A percentile compares a stretch with the other conserved stretches of the same genome.
Evolutionary conservation across 2,113 vertebrate genomes (phyloP).

Genomic region (Rafetus swinhoei): DNA sequence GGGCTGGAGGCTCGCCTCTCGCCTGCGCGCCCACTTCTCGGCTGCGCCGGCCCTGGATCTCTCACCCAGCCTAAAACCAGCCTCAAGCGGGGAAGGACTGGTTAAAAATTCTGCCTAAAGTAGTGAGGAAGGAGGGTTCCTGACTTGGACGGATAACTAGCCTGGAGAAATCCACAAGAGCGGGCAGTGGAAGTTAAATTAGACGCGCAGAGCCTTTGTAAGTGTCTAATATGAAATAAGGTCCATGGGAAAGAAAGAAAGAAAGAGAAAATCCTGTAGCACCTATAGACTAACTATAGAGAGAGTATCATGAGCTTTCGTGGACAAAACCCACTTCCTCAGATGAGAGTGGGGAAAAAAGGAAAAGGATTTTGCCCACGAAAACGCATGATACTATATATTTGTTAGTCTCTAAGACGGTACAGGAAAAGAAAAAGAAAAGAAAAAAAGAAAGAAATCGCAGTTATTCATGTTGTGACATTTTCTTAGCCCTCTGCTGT

Average conservation of each 20-base stretch:
- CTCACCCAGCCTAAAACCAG: background rate
- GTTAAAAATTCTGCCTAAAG: background rate
- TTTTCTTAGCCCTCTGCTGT: background rate
- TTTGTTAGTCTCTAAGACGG: too few relatives aligned
- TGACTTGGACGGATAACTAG: too few relatives aligned
- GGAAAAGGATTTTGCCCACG: too few relatives aligned
- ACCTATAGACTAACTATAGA: too few relatives aligned
- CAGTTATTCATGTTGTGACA: background rate
- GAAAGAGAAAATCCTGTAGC: background rate
- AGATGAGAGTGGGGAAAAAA: too few relatives aligned
- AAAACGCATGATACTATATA: too few relatives aligned
- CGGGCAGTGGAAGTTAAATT: background rate
- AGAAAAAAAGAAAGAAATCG: too few relatives aligned
- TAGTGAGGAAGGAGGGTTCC: background rate
- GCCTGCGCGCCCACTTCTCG: background rate
- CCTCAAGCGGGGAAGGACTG: background rate
- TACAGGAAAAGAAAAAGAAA: too few relatives aligned
- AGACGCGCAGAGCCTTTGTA: background rate
- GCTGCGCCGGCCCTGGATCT: background rate
- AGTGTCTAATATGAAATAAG: background rate
- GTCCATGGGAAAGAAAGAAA: background rate
- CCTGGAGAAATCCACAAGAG: background rate
- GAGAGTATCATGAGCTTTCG: too few relatives aligned
- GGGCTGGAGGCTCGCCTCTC: slow-evolving; percentile 23
- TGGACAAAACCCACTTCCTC: too few relatives aligned